Percentiles rank a stretch among this genome's conserved stretches.
Evolutionary conservation across 2,888 invertebrate species (phyloP).

Genomic region (Eupeodes luniger): DNA sequence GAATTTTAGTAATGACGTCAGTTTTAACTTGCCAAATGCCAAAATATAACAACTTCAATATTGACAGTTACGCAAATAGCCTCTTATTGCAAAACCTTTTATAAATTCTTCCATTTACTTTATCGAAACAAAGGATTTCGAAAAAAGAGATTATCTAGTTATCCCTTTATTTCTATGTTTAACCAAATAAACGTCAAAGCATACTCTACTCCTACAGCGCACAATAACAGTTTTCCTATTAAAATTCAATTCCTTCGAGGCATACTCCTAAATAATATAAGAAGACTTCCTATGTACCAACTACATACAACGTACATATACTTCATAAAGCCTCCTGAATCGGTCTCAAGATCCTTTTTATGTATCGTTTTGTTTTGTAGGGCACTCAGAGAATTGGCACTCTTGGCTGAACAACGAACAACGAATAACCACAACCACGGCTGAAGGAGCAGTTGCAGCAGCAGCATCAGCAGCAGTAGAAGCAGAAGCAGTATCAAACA

Average conservation of each 20-base stretch:
- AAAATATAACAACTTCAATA: no score
- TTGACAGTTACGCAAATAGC: no score
- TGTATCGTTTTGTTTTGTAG: conserved; percentile 19
- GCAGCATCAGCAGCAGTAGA: no score
- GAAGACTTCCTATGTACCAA: not conserved
- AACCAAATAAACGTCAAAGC: conserved; percentile 46
- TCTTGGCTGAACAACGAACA: no score
- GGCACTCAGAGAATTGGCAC: not conserved
- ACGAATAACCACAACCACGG: not conserved
- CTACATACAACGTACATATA: no score
- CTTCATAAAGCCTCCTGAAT: conserved; percentile 8
- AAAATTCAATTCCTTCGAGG: conserved; percentile 48
- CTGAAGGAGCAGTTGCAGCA: not conserved
- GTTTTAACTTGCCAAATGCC: no score
- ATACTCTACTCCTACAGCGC: not conserved
- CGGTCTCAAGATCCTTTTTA: conserved; percentile 17
- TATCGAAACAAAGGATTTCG: conserved; percentile 20
- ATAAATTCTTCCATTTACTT: no score
- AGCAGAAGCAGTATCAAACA: no score
- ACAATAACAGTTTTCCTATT: conserved; percentile 47
- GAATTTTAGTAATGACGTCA: no score
- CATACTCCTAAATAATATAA: conserved; percentile 8
- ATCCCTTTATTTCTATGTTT: not conserved
- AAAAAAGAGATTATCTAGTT: conserved; percentile 26
- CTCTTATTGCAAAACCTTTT: not conserved